Percentiles rank a stretch among this genome's conserved stretches.
phyloP scores from a whole-genome alignment of 2,113 vertebrate species.

The Nyctereutes procyonoides region DNA sequence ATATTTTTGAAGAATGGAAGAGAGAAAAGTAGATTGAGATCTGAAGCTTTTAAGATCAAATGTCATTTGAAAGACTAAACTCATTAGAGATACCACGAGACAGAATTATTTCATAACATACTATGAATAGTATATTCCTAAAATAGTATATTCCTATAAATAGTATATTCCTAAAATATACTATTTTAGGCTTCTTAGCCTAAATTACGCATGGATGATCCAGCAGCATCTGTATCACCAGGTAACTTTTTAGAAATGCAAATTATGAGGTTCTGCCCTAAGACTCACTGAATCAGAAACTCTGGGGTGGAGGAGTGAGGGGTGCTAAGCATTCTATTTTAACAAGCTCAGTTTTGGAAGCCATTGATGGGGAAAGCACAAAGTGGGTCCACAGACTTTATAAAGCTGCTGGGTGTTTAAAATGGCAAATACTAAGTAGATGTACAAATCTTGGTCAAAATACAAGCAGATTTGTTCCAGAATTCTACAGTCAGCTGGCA shows the following conservation, averaged over 20 bases:
- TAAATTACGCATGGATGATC: not conserved
- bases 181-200: no score
- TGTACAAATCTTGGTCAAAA: not conserved
- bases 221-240: not conserved
- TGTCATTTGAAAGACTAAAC: not conserved
- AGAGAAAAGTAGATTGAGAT: not conserved
- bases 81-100: not conserved
- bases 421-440: not conserved
- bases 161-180: no score
- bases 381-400: not conserved
- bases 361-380: not conserved
- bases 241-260: not conserved
- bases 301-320: not conserved
- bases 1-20: not conserved
- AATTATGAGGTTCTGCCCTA: not conserved
- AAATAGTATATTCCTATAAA: no score
- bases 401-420: not conserved
- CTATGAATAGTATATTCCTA: not conserved
- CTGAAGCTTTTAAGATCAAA: not conserved
- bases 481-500: not conserved
- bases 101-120: not conserved
- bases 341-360: not conserved
- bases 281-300: not conserved
- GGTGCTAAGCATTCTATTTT: not conserved
- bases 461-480: not conserved